phyloP scores from a whole-genome alignment of 2,797 vertebrate species.

The Lagodon rhomboides region DNA sequence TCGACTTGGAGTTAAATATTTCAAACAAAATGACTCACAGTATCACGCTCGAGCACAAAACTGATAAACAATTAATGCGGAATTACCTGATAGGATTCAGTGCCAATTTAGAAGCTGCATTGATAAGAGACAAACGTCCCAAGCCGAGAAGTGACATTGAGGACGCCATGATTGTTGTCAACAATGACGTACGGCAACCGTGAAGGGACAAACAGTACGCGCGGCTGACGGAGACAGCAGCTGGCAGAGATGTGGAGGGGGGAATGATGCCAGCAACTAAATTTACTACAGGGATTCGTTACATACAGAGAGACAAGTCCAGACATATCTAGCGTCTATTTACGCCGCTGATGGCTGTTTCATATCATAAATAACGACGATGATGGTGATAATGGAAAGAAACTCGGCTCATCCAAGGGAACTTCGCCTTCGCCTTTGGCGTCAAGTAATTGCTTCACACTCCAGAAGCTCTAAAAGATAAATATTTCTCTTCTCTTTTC shows the following conservation, averaged over 20 bases:
- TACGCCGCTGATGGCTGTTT: slow-evolving; percentile 24
- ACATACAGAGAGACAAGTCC: slow-evolving; percentile 56
- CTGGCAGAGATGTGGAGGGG: slow-evolving; percentile 25
- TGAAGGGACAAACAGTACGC: slow-evolving; percentile 62
- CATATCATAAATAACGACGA: slow-evolving; percentile 34
- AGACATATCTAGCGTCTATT: slow-evolving; percentile 56
- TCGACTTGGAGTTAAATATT: not conserved
- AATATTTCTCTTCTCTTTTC: not conserved
- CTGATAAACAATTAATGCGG: not conserved
- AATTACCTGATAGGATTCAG: slow-evolving; percentile 84
- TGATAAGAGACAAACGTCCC: slow-evolving; percentile 78
- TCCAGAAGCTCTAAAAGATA: not conserved
- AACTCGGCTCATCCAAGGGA: slow-evolving; percentile 2
- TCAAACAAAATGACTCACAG: not conserved
- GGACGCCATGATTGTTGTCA: slow-evolving; percentile 86
- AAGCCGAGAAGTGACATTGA: slow-evolving; percentile 87
- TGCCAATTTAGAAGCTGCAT: slow-evolving; percentile 73
- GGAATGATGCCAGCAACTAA: slow-evolving; percentile 35
- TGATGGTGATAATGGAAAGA: slow-evolving; percentile 36
- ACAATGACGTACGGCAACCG: slow-evolving; percentile 67
- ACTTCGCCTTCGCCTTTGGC: not conserved
- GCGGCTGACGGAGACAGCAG: slow-evolving; percentile 20
- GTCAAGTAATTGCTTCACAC: not conserved
- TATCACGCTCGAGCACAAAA: not conserved
- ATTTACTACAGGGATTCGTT: slow-evolving; percentile 47